Conservation (phyloP, 2,113 vertebrate genomes). For the Tragelaphus strepsiceros region DNA sequence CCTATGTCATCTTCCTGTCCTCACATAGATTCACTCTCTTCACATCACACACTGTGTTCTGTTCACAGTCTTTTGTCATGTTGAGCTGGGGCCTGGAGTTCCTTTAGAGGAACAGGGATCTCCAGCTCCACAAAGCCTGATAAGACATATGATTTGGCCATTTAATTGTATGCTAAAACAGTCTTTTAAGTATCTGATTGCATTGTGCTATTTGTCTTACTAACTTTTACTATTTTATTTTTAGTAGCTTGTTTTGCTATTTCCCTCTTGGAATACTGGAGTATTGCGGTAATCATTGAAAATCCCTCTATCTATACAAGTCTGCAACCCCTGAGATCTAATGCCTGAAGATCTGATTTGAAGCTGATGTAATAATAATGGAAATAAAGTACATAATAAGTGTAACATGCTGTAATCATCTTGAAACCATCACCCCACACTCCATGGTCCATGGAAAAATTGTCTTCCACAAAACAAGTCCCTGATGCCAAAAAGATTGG, state of each 20-base stretch:
- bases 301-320: neutral
- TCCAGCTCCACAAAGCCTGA: neutral
- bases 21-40: neutral
- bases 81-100: neutral
- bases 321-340: neutral
- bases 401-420: neutral
- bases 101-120: neutral
- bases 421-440: neutral
- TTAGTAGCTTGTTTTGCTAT: neutral
- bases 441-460: neutral
- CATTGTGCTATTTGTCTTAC: neutral
- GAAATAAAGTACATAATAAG: neutral
- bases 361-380: neutral
- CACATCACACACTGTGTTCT: neutral
- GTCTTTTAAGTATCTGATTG: neutral
- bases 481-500: neutral
- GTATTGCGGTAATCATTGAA: neutral
- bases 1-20: neutral
- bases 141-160: no score
- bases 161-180: neutral
- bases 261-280: neutral
- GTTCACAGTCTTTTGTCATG: accelerated
- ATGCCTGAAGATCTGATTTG: neutral
- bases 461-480: neutral
- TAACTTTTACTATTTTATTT: neutral